A percentile compares a stretch with the other conserved stretches of the same genome.
These are phyloP conservation scores for Cydia pomonella DNA, from an alignment of 1,140 invertebrate genomes.

Conservation along the genomic window DNA sequence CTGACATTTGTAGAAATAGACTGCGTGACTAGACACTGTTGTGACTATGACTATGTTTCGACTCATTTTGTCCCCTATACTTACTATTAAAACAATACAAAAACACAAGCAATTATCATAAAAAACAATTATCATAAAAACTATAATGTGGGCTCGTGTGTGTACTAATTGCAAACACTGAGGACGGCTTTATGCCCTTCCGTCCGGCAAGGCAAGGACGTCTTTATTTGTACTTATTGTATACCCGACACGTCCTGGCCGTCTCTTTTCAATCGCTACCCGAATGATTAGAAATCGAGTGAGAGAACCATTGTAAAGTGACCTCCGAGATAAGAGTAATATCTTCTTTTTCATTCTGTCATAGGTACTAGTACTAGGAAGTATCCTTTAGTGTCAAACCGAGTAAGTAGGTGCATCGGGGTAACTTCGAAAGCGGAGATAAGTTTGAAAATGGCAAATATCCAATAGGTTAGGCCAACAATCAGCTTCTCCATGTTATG, in stretches of 20 bases:
- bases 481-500: too few species aligned
- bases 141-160: not conserved
- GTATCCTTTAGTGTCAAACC: too few species aligned
- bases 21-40: not conserved
- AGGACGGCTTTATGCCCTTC: not conserved
- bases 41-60: too few species aligned
- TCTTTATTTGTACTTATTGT: not conserved
- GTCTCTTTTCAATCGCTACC: not conserved
- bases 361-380: too few species aligned
- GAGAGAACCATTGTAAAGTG: not conserved
- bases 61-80: not conserved
- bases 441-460: too few species aligned
- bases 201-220: constrained; percentile 25
- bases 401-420: too few species aligned
- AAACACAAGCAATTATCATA: not conserved
- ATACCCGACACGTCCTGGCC: not conserved
- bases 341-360: too few species aligned
- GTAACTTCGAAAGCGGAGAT: too few species aligned
- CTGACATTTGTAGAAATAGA: not conserved
- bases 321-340: not conserved
- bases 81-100: not conserved
- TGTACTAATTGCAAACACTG: constrained; percentile 8
- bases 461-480: too few species aligned
- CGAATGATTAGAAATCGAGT: too few species aligned
- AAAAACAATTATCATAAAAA: constrained; percentile 13